These are phyloP conservation scores for Thalassoma bifasciatum DNA, from an alignment of 2,113 vertebrate genomes.

Conservation along the genomic window DNA sequence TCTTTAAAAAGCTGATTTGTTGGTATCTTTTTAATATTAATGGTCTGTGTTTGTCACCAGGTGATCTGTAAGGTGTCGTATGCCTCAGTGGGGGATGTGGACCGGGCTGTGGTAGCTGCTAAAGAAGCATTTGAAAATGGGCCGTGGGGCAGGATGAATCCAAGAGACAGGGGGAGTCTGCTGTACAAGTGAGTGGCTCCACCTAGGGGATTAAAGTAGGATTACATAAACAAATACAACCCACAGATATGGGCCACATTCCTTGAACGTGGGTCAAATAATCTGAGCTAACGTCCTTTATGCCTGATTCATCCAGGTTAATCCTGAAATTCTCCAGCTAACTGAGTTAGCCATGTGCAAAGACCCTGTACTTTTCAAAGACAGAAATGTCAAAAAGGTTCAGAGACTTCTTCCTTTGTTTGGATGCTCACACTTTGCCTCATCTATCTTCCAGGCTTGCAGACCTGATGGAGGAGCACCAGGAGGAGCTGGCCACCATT, in stretches of 20 bases:
- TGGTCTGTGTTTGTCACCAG: slow-evolving; percentile 49
- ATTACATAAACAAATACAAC: neutral
- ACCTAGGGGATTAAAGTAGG: slow-evolving; percentile 4
- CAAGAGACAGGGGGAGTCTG: slow-evolving; percentile 84
- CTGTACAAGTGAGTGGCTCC: slow-evolving; percentile 79
- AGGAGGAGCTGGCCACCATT: slow-evolving; percentile 87
- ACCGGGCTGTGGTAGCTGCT: slow-evolving; percentile 84
- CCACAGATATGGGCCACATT: too few relatives aligned
- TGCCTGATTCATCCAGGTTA: too few relatives aligned
- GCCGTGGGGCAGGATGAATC: slow-evolving; percentile 87
- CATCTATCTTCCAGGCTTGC: slow-evolving; percentile 74
- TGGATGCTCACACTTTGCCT: neutral
- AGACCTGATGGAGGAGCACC: slow-evolving; percentile 86
- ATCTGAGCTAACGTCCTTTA: too few relatives aligned
- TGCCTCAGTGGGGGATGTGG: slow-evolving; percentile 85
- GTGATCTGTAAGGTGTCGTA: slow-evolving; percentile 85
- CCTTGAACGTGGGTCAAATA: too few relatives aligned
- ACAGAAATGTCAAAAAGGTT: too few relatives aligned
- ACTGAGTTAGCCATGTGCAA: too few relatives aligned
- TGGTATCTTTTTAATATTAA: too few relatives aligned
- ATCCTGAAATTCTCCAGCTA: too few relatives aligned
- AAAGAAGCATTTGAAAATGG: slow-evolving; percentile 84
- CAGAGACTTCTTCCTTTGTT: neutral
- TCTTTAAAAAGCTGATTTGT: neutral
- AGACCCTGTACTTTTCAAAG: too few relatives aligned